Evolutionary conservation across 1,140 invertebrate species (phyloP), one percentile per base, ranked within the genome.

Genomic region (Calliphora vicina): DNA sequence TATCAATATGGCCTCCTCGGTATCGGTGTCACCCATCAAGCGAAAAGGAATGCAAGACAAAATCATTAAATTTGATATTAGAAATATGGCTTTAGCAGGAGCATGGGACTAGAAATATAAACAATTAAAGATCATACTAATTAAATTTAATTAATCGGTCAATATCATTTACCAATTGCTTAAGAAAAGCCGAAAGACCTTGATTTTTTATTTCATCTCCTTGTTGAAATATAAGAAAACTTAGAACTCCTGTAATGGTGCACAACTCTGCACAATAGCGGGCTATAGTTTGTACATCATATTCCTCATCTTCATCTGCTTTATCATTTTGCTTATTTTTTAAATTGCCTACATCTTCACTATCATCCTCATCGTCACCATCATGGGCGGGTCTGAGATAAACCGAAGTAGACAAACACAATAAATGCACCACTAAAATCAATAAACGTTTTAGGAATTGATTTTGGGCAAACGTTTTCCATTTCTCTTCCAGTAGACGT

Each of bases 391-490:
- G 97, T 15, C 98, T 93, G 4, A 97, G 91, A 89, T 98, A 99
- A 27, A 99, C 95, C 13, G 97, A 96, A 35, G 97, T 91, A 81
- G 97, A 98, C 45, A 99, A 92, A 42, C 96, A 94, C 1, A 97
- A 91, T 80, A 99, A 92, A 91, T 99, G 98, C 27, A 97, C 93
- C 85, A 95, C 93, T 50, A 98, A 92, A 85, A 98, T 96, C 23
- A 96, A 92, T 23, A 99, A 93, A 42, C 97, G 93, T 91, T 98
- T 97, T 73, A 99, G 92, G 90, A 99, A 99, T 91, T 98, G 97
- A 85, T 94, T 94, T 91, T 96, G 94, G 42, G 97, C 99, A 93
- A 99, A 99, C 3, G 97, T 98, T 91, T 99, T 99, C 99, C 99
- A 99, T 91, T 99, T 99, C 92, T 99, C 98, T 91, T 99, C 98